Base-by-base conservation (phyloP, 2,888 invertebrate species). In the Pemphredon lugubris region DNA sequence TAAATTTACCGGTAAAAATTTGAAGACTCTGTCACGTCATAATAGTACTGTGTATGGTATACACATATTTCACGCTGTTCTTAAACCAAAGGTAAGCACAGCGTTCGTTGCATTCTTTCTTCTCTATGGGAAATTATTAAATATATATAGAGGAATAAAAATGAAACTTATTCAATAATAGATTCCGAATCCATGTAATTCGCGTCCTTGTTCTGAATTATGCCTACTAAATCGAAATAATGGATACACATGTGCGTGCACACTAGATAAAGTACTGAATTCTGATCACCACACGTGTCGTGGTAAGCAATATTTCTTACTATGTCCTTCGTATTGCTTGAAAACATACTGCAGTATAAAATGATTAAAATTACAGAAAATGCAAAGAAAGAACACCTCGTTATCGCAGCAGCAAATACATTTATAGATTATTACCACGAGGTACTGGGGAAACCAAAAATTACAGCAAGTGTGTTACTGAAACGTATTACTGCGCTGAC, bases 1-100 rank as follows among this genome's bases (percentile, higher is more conserved):
- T 86, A 98, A 98, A 86, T 93, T 95, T 81, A 93, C 93, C 0
- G 95, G 95, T 0, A 93, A 93, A 81, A 87, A 93, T 72, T 92
- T 92, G 74, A 89, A 90, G 13, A 91, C 92, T 0, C 54, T 94
- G 1, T 86, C 92, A 0, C 91, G 91, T 42, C 92, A 93, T 75
- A 90, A 90, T 18, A 88, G 90, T 13, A 86, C 86, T 81, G 91
- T 93, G 42, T 91, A 92, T 91, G 95, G 94, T 0, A 91, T 97
- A 42, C 94, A 95, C 80, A 91, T 96, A 9, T 95, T 94, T 88
- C 96, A 97, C 87, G 93, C 94, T 0, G 91, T 93, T 0, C 88
- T 94, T 68, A 93, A 93, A 83, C 91, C 90, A 1, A 87, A 90
- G n/a, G 84, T 80, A 4, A 67, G 23, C 23, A n/a, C 9, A n/a